Percentiles rank a stretch among this genome's conserved stretches.
Evolutionary conservation across 30 jellyfish, hydroid and myxozoan species (phyloP).

Genomic region (Aurelia aurita): DNA sequence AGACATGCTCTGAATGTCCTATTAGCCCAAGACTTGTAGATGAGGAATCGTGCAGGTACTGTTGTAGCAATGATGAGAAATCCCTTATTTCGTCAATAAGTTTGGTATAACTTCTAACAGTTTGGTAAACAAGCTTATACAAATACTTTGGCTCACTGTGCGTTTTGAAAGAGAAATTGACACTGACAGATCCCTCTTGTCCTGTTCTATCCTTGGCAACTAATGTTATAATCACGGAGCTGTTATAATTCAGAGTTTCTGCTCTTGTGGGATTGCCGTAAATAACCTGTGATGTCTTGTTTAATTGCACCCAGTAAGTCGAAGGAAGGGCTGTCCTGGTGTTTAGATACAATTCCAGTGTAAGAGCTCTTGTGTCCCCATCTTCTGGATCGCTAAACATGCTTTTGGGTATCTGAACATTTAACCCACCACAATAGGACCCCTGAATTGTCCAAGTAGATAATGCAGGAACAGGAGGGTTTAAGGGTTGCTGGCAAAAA

Average conservation of each 20-base stretch:
- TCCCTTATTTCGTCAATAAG: slow-evolving; percentile 25
- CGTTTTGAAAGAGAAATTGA: slow-evolving; percentile 42
- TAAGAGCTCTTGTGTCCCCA: slow-evolving; percentile 83
- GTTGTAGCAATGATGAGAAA: slow-evolving; percentile 12
- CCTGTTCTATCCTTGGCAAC: slow-evolving; percentile 88
- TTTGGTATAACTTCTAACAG: not conserved
- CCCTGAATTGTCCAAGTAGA: slow-evolving; percentile 65
- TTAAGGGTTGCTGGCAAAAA: slow-evolving; percentile 62
- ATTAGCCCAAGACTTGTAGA: slow-evolving; percentile 50
- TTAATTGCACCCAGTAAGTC: slow-evolving; percentile 79
- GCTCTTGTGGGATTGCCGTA: slow-evolving; percentile 71
- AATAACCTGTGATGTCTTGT: slow-evolving; percentile 51
- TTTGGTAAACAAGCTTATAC: slow-evolving; percentile 32
- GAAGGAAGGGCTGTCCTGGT: slow-evolving; percentile 22
- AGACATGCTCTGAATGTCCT: not conserved
- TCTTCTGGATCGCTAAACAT: slow-evolving; percentile 90
- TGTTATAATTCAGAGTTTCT: slow-evolving; percentile 7
- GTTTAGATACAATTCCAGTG: slow-evolving; percentile 27
- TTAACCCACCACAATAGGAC: slow-evolving; percentile 85
- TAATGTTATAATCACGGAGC: not conserved
- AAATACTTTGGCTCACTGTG: slow-evolving; percentile 67
- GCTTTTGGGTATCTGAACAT: slow-evolving; percentile 57
- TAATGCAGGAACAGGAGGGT: slow-evolving; percentile 79
- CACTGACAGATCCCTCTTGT: slow-evolving; percentile 42
- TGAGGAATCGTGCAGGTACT: slow-evolving; percentile 31